These are phyloP conservation scores for Siderastrea siderea DNA, from an alignment of 92 coral and sea anemone species.

Conservation along the genomic window DNA sequence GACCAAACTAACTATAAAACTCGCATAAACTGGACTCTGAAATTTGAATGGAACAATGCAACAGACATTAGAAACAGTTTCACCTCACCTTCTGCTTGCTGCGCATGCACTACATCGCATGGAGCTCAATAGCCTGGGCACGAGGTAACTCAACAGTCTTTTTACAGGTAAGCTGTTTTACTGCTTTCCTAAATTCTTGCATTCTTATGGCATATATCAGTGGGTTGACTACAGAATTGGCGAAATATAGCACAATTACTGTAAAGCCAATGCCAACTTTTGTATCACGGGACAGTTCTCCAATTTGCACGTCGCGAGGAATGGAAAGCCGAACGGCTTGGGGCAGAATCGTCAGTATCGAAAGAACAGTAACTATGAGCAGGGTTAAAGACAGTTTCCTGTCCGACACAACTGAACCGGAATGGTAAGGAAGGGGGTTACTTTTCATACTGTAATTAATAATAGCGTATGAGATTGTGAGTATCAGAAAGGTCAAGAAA, in stretches of 20 bases:
- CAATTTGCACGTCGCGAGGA: background rate
- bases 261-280: background rate
- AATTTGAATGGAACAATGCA: too few relatives aligned
- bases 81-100: background rate
- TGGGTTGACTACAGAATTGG: background rate
- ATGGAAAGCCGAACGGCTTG: background rate
- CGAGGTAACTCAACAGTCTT: background rate
- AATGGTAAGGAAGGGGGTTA: background rate
- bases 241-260: background rate
- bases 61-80: too few relatives aligned
- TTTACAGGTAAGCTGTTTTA: background rate
- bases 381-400: conserved; percentile 14
- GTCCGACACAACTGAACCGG: background rate
- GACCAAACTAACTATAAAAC: too few relatives aligned
- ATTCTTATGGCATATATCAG: background rate
- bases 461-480: background rate
- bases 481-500: too few relatives aligned
- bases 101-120: background rate
- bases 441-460: background rate
- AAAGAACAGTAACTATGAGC: conserved; percentile 3
- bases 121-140: background rate
- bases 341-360: conserved; percentile 4
- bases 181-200: conserved; percentile 6
- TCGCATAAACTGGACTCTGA: too few relatives aligned
- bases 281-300: background rate